Evolutionary conservation across 1,140 invertebrate species (phyloP), one percentile per base, ranked within the genome.

Genomic region (Lepidurus apus): DNA sequence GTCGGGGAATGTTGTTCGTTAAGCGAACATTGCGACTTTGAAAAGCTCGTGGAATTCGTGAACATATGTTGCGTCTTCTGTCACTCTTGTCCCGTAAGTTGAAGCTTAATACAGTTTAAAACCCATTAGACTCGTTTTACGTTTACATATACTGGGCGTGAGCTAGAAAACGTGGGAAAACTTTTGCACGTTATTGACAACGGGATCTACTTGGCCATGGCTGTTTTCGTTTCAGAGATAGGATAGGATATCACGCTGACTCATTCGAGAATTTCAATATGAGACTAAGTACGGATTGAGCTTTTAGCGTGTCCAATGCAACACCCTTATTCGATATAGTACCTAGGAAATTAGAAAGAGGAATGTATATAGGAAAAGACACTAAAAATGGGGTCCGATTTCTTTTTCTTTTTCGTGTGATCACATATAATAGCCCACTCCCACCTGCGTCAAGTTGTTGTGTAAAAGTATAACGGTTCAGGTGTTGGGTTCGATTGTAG

Each of bases 391-490:
- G 34, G 34, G 34, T 34, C 34, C 34, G 34, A 34, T 34, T 34
- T 34, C 34, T 65, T 7, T 65, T 9, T 13, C 53, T 17, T 21
- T 65, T 65, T 21, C 53, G 45, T 17, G 17, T 65, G 34, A 34
- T 34, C 34, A 34, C 13, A 21, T 9, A 65, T 17, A 65, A 21
- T n/a, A 65, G 21, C 13, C 53, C 53, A 65, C 9, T 65, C 8
- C 53, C 34, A 2, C 34, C 34, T 34, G 34, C 3, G 34, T 4
- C 34, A 34, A 34, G 34, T 65, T 65, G 53, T 65, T 65, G 21
- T 65, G 53, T 65, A 65, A 7, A 65, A 65, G 4, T 65, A 13
- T 65, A 65, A 65, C 53, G 53, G 53, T 65, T 65, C 53, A 65
- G 53, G 53, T 65, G 6, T 65, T n/a, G 21, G 13, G 53, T 65